Conservation (phyloP, 1,140 invertebrate genomes). For the Micrasema minimum region DNA sequence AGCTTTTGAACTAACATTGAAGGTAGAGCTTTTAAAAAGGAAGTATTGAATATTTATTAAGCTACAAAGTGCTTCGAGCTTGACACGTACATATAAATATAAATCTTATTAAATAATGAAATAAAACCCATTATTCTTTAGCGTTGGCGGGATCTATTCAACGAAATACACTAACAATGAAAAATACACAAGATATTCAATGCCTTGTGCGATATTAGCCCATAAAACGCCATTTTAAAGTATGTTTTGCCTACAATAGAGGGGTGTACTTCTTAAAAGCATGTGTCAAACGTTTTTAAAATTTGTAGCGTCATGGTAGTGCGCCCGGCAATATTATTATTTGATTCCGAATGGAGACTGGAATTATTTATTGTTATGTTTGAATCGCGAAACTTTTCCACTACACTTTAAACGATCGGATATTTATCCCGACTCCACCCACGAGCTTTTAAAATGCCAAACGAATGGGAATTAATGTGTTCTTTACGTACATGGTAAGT, state of each 20-base stretch:
- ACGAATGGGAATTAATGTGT: slow-evolving; percentile 14
- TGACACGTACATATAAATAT: not conserved
- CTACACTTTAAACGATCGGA: slow-evolving; percentile 28
- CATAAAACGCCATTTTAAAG: slow-evolving; percentile 36
- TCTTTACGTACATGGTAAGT: not conserved
- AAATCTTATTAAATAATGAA: slow-evolving; percentile 4
- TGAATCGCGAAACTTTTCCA: slow-evolving; percentile 23
- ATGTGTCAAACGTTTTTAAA: slow-evolving; percentile 54
- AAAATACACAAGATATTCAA: slow-evolving; percentile 8
- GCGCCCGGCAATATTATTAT: slow-evolving; percentile 37
- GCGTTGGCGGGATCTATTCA: not conserved
- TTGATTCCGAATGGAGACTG: slow-evolving; percentile 40
- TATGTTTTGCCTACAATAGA: slow-evolving; percentile 33
- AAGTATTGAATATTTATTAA: no score
- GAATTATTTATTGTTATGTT: slow-evolving; percentile 47
- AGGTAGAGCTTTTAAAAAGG: no score
- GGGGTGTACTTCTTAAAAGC: slow-evolving; percentile 49
- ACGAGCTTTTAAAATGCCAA: slow-evolving; percentile 33
- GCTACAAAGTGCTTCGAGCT: not conserved
- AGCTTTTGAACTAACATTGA: no score
- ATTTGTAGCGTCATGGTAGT: slow-evolving; percentile 51
- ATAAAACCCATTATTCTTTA: slow-evolving; percentile 11
- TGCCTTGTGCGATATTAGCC: slow-evolving; percentile 10
- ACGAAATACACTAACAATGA: not conserved
- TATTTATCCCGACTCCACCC: slow-evolving; percentile 27